Percentiles rank a stretch among this genome's conserved stretches.
Conservation (phyloP, 2,797 vertebrate genomes). For the Rhinoraja longicauda region DNA sequence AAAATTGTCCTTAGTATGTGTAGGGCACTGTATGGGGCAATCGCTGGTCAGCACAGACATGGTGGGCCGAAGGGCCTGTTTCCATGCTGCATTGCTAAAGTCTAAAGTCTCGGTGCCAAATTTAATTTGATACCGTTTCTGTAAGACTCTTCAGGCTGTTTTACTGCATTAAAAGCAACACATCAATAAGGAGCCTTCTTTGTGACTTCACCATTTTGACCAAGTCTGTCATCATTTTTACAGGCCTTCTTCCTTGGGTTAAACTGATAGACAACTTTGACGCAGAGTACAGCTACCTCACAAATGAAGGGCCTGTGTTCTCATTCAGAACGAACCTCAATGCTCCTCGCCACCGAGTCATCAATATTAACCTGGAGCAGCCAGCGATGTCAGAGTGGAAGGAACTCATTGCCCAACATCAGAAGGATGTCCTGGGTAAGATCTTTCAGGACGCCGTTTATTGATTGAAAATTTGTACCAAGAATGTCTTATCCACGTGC, state of each 20-base stretch:
- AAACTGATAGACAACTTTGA: conserved; percentile 65
- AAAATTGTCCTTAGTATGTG: too few relatives aligned
- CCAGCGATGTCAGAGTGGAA: conserved; percentile 54
- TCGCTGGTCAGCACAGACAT: too few relatives aligned
- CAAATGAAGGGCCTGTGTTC: conserved; percentile 61
- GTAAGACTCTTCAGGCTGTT: neutral
- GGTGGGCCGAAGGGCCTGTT: too few relatives aligned
- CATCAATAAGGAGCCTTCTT: neutral
- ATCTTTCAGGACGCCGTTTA: neutral
- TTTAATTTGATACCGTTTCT: neutral
- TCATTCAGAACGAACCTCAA: conserved; percentile 63
- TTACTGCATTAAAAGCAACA: neutral
- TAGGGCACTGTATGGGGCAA: too few relatives aligned
- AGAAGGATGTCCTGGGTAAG: conserved; percentile 66
- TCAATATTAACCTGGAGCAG: conserved; percentile 62
- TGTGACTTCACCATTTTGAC: neutral
- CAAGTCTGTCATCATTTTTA: neutral
- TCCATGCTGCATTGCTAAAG: too few relatives aligned
- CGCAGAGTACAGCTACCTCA: conserved; percentile 62
- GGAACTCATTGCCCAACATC: conserved; percentile 59
- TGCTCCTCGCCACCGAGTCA: conserved; percentile 58
- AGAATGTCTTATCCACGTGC: neutral
- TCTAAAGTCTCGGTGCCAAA: neutral
- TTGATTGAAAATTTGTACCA: neutral
- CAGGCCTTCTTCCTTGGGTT: conserved; percentile 65